A percentile compares a stretch with the other conserved stretches of the same genome.
Evolutionary conservation across 2,113 vertebrate genomes (phyloP).

Genomic region (Cervus canadensis): DNA sequence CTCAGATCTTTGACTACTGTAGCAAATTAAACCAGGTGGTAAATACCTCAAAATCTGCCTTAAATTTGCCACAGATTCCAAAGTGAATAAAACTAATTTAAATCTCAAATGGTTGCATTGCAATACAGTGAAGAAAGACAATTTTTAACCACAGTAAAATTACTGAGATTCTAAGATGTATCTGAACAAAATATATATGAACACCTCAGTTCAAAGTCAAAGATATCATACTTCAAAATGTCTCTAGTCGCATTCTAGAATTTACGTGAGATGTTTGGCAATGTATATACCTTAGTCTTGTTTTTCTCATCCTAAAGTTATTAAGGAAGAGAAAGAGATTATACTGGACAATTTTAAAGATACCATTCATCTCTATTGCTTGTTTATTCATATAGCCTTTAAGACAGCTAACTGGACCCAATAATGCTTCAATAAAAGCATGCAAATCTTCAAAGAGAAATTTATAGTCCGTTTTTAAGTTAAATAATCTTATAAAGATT

Average conservation of each 20-base stretch:
- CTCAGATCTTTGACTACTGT: slow-evolving; percentile 62
- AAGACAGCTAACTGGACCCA: not conserved
- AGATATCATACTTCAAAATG: not conserved
- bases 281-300: not conserved
- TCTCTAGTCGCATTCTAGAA: not conserved
- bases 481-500: not conserved
- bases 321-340: not conserved
- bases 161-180: not conserved
- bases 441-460: not conserved
- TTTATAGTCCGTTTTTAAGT: not conserved
- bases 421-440: not conserved
- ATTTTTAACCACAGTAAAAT: not conserved
- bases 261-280: not conserved
- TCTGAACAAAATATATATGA: not conserved
- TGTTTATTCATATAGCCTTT: not conserved
- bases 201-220: not conserved
- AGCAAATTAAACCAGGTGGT: slow-evolving; percentile 66
- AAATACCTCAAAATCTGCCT: slow-evolving; percentile 44
- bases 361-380: not conserved
- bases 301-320: not conserved
- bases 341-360: not conserved
- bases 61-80: not conserved
- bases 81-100: slow-evolving; percentile 23
- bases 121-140: not conserved
- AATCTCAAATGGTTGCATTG: not conserved